These are phyloP conservation scores for Antitype chi DNA, from an alignment of 2,888 invertebrate genomes.

Conservation along the genomic window DNA sequence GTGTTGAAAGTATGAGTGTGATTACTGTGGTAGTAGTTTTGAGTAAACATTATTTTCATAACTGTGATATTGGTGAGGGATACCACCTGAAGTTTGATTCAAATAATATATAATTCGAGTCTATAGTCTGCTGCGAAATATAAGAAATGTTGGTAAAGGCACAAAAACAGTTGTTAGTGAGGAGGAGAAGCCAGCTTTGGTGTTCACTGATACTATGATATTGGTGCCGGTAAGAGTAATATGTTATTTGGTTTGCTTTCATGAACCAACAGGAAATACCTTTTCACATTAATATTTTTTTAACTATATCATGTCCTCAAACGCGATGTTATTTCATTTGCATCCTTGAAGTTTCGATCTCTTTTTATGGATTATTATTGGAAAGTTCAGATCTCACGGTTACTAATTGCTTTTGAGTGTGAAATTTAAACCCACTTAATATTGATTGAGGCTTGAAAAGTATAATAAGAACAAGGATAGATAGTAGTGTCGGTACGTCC, in stretches of 20 bases:
- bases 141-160: slow-evolving; percentile 84
- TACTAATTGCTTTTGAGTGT: slow-evolving; percentile 87
- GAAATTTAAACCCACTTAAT: slow-evolving; percentile 78
- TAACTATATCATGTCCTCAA: slow-evolving; percentile 91
- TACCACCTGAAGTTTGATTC: slow-evolving; percentile 81
- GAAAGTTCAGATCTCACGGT: slow-evolving; percentile 90
- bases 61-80: slow-evolving; percentile 88
- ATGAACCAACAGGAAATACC: slow-evolving; percentile 90
- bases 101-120: slow-evolving; percentile 72
- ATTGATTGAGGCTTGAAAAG: slow-evolving; percentile 72
- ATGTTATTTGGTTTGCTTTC: slow-evolving; percentile 83
- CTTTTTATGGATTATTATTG: slow-evolving; percentile 80
- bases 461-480: slow-evolving; percentile 71
- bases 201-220: slow-evolving; percentile 83
- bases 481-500: slow-evolving; percentile 75
- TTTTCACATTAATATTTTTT: slow-evolving; percentile 90
- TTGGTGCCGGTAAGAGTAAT: slow-evolving; percentile 84
- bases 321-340: slow-evolving; percentile 87
- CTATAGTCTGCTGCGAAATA: slow-evolving; percentile 73
- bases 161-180: slow-evolving; percentile 81
- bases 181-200: slow-evolving; percentile 89
- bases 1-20: slow-evolving; percentile 78
- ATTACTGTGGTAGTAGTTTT: slow-evolving; percentile 76
- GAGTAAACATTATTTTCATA: slow-evolving; percentile 81
- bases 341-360: slow-evolving; percentile 84